Percentiles rank a stretch among this genome's conserved stretches.
phyloP scores from a whole-genome alignment of 2,113 vertebrate genomes.

The Siphamia tubifer region DNA sequence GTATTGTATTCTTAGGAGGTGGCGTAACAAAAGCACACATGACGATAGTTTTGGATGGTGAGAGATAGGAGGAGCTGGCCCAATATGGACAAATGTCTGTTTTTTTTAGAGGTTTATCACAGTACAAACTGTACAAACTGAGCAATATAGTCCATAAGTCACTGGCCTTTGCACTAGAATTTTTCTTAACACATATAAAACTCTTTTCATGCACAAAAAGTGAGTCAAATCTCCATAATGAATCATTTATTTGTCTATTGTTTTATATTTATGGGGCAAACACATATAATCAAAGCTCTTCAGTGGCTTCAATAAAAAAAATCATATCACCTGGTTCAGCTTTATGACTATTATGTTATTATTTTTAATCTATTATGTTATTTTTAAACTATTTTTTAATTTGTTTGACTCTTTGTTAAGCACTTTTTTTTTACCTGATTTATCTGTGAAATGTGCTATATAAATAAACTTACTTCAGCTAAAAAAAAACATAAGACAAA shows the following conservation, averaged over 20 bases:
- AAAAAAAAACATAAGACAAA: too few species aligned
- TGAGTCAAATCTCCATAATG: not conserved
- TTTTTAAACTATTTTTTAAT: too few species aligned
- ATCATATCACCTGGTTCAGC: too few species aligned
- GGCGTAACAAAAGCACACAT: conserved; percentile 32
- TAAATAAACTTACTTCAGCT: too few species aligned
- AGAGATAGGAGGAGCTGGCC: conserved; percentile 12
- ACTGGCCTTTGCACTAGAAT: not conserved
- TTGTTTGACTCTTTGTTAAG: too few species aligned
- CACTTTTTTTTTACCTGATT: too few species aligned
- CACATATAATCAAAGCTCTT: too few species aligned
- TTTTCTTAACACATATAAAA: not conserved
- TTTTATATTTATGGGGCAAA: not conserved
- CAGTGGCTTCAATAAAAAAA: too few species aligned
- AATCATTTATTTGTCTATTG: not conserved
- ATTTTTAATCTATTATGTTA: too few species aligned
- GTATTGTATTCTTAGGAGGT: conserved; percentile 37
- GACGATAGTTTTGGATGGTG: conserved; percentile 13
- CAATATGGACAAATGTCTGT: not conserved
- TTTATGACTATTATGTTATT: too few species aligned
- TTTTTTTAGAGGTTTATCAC: conserved; percentile 7
- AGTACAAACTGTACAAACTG: not conserved
- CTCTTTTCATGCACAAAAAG: not conserved
- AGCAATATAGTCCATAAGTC: not conserved
- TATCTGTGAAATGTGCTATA: too few species aligned